Evolutionary conservation across 2,888 invertebrate species (phyloP).

Genomic region (Trachelus iudaicus): DNA sequence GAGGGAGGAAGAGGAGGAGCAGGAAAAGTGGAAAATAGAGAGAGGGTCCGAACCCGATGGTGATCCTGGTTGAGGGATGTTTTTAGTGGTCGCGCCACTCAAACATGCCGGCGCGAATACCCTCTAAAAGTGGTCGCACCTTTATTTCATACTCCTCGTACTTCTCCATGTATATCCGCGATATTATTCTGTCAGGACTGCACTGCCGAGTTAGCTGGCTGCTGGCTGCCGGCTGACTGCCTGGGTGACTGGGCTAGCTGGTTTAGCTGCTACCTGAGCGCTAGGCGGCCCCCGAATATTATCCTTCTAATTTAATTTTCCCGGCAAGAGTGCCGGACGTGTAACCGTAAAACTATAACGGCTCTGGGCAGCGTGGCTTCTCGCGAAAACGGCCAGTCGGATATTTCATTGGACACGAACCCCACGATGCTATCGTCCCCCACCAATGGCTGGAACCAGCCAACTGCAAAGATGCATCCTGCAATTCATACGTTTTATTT

Average conservation of each 20-base stretch:
- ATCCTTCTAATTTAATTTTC: constrained; percentile 52
- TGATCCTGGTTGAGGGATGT: constrained; percentile 29
- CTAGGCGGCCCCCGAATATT: constrained; percentile 37
- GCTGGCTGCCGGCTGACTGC: constrained; percentile 33
- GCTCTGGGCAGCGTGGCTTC: neutral
- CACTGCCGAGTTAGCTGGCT: neutral
- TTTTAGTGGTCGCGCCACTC: constrained; percentile 44
- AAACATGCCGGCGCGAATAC: constrained; percentile 46
- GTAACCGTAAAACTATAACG: constrained; percentile 7
- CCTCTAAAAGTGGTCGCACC: constrained; percentile 19
- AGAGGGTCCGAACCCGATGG: constrained; percentile 10
- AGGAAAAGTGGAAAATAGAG: constrained; percentile 7
- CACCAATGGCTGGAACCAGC: neutral
- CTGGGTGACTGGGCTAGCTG: neutral
- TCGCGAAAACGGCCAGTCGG: neutral
- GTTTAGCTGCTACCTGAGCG: neutral
- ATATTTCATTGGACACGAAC: neutral
- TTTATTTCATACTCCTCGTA: constrained; percentile 18
- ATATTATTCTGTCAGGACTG: neutral
- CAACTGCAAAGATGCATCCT: neutral
- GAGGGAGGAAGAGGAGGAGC: neutral
- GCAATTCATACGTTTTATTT: neutral
- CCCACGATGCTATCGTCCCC: neutral
- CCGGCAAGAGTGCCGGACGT: constrained; percentile 4
- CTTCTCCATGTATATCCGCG: neutral